Evolutionary conservation across 2,888 invertebrate genomes (phyloP), one percentile per base, ranked within the genome.

Genomic region (Epicampocera succincta): DNA sequence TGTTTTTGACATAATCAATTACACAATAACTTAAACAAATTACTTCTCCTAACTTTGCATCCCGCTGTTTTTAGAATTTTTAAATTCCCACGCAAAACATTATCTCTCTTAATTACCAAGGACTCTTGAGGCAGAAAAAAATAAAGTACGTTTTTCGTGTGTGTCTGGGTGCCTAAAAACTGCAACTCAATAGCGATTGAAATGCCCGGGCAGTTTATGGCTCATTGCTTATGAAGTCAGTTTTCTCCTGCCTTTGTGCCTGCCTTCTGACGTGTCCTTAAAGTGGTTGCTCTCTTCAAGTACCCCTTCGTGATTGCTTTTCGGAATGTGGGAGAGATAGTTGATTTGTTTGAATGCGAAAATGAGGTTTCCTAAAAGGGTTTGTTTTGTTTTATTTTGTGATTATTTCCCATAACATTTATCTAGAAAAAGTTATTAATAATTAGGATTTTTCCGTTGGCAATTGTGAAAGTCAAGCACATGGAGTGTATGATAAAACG

Each of bases 1-100:
- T 29, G 6, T 29, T 29, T 29, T 29, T n/a, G n/a, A n/a, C n/a
- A n/a, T 60, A 60, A 3, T 52, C 6, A 44, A 44, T 33, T n/a
- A n/a, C 15, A 60, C 3, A 25, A 66, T 3, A 33, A 50, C 25
- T 60, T 88, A 87, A 88, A 58, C 44, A 40, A 48, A 25, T 38
- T 15, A 29, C 38, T 42, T 13, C 17, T 13, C 11, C 25, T 9
- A 58, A 25, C 29, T 86, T 84, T 72, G 50, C 40, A 40, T 50
- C 29, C 65, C 42, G 63, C 40, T 38, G 19, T 5, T 2, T 5
- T 65, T 56, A 42, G n/a, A 15, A 1, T 50, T 71, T 65, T 33
- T 11, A 21, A 65, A 69, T 42, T 80, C 76, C 72, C 83, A 82
- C 80, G 33, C 74, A 63, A 80, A 75, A 61, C 58, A 52, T 71